Conservation (phyloP, 2,113 vertebrate species). For the Neogale vison region DNA sequence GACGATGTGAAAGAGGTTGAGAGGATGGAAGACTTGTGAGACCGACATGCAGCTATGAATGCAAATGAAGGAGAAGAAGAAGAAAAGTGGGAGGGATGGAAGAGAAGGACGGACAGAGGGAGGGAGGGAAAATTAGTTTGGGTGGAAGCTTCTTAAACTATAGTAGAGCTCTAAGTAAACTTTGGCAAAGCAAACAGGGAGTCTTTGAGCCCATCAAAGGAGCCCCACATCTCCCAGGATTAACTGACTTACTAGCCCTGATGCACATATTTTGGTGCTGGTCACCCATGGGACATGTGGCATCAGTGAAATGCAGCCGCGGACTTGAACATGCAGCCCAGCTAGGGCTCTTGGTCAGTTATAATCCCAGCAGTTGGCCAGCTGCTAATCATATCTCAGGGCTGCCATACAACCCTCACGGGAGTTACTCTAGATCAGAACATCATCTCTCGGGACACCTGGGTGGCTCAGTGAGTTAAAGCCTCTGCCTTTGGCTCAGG, state of each 20-base stretch:
- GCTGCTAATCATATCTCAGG: background rate
- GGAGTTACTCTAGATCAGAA: background rate
- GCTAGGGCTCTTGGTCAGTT: background rate
- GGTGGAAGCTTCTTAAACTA: background rate
- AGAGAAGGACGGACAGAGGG: background rate
- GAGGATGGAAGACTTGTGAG: background rate
- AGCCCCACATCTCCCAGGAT: background rate
- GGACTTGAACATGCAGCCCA: background rate
- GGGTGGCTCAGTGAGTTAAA: too few species aligned
- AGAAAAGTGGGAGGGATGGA: background rate
- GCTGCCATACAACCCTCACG: background rate
- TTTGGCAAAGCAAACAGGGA: background rate
- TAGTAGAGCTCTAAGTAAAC: background rate
- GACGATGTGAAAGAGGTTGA: background rate
- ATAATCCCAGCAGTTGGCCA: too few species aligned
- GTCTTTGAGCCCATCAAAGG: background rate
- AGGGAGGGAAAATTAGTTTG: background rate
- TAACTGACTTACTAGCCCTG: background rate
- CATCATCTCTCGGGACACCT: too few species aligned
- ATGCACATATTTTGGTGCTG: background rate
- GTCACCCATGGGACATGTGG: too few species aligned
- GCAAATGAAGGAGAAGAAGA: background rate
- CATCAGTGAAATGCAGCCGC: background rate
- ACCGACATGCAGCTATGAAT: background rate
- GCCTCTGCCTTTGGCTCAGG: too few species aligned